These are phyloP conservation scores for Lamprologus tigripictilis DNA, from an alignment of 2,113 vertebrate species.

Conservation along the genomic window DNA sequence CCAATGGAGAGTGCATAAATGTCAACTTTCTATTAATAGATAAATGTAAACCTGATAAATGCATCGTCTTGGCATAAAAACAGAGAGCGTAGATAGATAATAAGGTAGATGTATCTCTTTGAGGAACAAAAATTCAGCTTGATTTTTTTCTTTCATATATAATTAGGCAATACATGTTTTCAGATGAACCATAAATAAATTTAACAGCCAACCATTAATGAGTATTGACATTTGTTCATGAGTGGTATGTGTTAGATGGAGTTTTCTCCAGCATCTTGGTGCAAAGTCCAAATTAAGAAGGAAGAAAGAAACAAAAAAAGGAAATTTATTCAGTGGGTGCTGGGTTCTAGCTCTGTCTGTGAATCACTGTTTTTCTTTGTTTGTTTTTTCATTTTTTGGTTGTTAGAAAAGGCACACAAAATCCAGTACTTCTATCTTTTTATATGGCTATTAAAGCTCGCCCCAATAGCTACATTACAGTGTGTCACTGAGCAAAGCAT, in stretches of 20 bases:
- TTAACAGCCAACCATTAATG: constrained; percentile 11
- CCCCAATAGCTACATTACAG: constrained; percentile 17
- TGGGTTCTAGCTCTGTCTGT: background rate
- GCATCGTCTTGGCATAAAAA: constrained; percentile 10
- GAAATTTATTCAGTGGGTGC: background rate
- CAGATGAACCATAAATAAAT: constrained; percentile 16
- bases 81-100: background rate
- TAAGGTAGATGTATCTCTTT: constrained; percentile 27
- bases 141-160: constrained; percentile 8
- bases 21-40: constrained; percentile 72
- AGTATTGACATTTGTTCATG: constrained; percentile 21
- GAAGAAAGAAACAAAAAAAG: background rate
- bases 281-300: constrained; percentile 9
- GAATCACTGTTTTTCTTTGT: background rate
- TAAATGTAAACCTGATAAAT: constrained; percentile 56
- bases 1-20: constrained; percentile 57
- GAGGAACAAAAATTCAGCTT: constrained; percentile 16
- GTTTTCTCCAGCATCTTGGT: background rate
- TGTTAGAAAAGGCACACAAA: constrained; percentile 5
- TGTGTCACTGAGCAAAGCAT: constrained; percentile 16
- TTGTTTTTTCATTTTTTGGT: background rate
- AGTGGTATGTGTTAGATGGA: constrained; percentile 25
- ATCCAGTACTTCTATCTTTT: constrained; percentile 25
- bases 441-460: constrained; percentile 41
- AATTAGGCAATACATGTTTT: constrained; percentile 42